Conservation (phyloP, 2,113 vertebrate genomes). For the Rhipidura dahli region DNA sequence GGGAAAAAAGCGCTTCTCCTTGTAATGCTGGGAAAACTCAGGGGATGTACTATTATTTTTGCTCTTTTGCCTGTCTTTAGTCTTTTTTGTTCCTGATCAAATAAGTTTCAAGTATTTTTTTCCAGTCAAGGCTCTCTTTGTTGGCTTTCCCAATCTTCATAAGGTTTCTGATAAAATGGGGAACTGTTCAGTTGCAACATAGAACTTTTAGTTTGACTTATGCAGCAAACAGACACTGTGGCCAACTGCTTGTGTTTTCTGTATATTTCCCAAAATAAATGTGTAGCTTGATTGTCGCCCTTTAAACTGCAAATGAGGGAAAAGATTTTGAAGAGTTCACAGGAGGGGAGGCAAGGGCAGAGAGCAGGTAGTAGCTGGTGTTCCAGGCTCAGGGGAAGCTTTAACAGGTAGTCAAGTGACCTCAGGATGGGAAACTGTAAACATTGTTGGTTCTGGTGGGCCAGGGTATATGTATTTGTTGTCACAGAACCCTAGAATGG, state of each 20-base stretch:
- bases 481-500: not conserved
- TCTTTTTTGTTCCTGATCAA: not conserved
- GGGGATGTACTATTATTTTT: not conserved
- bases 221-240: not conserved
- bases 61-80: not conserved
- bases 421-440: not conserved
- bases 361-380: accelerated
- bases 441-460: not conserved
- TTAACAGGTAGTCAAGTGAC: not conserved
- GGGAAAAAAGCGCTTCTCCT: not conserved
- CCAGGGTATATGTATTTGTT: accelerated
- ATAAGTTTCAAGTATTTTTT: not conserved
- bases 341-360: not conserved
- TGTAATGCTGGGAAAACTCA: not conserved
- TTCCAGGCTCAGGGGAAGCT: not conserved
- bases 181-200: accelerated
- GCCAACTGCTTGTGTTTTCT: not conserved
- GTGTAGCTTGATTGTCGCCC: not conserved
- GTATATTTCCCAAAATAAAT: not conserved
- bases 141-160: not conserved
- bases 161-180: not conserved
- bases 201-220: not conserved
- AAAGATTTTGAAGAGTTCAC: not conserved
- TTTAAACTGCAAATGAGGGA: not conserved
- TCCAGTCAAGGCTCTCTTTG: not conserved